Conservation (phyloP, 2,888 invertebrate species). For the Rugalucina vietnamica region DNA sequence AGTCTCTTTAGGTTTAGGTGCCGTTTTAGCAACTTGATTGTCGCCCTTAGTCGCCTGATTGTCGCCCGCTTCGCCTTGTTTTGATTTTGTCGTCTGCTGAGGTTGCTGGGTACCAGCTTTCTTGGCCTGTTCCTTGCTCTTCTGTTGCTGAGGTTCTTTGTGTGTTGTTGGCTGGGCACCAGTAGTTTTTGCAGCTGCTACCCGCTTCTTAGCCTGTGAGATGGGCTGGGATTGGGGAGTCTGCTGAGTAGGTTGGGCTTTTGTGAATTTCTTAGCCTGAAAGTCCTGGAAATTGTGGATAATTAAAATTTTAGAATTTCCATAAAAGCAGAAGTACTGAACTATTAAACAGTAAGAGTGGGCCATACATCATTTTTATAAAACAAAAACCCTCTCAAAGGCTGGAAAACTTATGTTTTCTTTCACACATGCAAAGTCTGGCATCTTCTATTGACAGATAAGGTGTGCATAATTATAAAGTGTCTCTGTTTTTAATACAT, state of each 20-base stretch:
- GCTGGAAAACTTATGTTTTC: too few relatives aligned
- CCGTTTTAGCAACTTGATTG: conserved; percentile 39
- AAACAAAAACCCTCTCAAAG: too few relatives aligned
- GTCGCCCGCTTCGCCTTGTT: neutral
- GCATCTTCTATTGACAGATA: too few relatives aligned
- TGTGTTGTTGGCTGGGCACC: neutral
- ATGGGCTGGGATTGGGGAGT: neutral
- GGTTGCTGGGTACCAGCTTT: conserved; percentile 26
- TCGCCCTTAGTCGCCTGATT: too few relatives aligned
- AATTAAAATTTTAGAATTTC: neutral
- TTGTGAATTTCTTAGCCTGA: neutral
- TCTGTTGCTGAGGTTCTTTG: conserved; percentile 39
- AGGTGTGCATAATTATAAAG: too few relatives aligned
- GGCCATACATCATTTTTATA: too few relatives aligned
- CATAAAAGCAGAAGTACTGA: neutral
- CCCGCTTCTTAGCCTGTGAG: neutral
- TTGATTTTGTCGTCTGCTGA: conserved; percentile 19
- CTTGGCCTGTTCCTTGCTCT: conserved; percentile 21
- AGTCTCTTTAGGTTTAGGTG: conserved; percentile 30
- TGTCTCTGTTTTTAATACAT: too few relatives aligned
- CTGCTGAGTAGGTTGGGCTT: neutral
- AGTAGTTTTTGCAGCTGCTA: neutral
- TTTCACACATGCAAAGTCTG: too few relatives aligned
- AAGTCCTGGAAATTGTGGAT: neutral
- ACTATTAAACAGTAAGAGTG: too few relatives aligned